These are phyloP conservation scores for Pyxicephalus adspersus DNA, from an alignment of 2,113 vertebrate species.

Conservation along the genomic window DNA sequence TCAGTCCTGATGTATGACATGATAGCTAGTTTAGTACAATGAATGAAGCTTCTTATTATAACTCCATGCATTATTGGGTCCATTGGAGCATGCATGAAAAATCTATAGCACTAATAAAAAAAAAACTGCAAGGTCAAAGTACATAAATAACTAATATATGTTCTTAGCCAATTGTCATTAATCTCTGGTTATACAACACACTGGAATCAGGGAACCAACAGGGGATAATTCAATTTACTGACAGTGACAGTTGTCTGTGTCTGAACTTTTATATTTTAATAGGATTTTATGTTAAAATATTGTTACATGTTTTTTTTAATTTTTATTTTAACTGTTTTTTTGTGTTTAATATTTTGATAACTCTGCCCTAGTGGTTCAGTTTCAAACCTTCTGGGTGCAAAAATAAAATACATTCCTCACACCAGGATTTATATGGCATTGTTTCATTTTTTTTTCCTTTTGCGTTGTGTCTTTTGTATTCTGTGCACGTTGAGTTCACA, in stretches of 20 bases:
- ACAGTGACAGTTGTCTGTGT: background rate
- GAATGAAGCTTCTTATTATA: background rate
- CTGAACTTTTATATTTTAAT: slow-evolving; percentile 4
- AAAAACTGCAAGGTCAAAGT: slow-evolving; percentile 19
- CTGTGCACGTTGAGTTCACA: too few relatives aligned
- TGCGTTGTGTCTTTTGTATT: too few relatives aligned
- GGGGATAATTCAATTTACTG: background rate
- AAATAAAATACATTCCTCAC: too few relatives aligned
- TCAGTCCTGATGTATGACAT: slow-evolving; percentile 5
- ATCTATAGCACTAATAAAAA: slow-evolving; percentile 37
- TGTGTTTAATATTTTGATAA: too few relatives aligned
- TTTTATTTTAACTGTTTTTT: too few relatives aligned
- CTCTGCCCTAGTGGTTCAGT: too few relatives aligned
- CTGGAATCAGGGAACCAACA: background rate
- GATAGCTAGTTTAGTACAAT: slow-evolving; percentile 6
- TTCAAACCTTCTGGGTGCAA: too few relatives aligned
- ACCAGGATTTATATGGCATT: too few relatives aligned
- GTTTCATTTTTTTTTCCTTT: too few relatives aligned
- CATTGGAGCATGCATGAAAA: slow-evolving; percentile 22
- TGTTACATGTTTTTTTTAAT: background rate
- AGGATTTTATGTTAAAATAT: background rate
- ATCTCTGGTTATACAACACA: slow-evolving; percentile 11
- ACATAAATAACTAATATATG: slow-evolving; percentile 20
- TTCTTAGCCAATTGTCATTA: background rate
- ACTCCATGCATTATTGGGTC: slow-evolving; percentile 10